These are phyloP conservation scores for Haliclona indistincta DNA, from an alignment of 37 sponge, comb jelly and placozoan species.

Conservation along the genomic window DNA sequence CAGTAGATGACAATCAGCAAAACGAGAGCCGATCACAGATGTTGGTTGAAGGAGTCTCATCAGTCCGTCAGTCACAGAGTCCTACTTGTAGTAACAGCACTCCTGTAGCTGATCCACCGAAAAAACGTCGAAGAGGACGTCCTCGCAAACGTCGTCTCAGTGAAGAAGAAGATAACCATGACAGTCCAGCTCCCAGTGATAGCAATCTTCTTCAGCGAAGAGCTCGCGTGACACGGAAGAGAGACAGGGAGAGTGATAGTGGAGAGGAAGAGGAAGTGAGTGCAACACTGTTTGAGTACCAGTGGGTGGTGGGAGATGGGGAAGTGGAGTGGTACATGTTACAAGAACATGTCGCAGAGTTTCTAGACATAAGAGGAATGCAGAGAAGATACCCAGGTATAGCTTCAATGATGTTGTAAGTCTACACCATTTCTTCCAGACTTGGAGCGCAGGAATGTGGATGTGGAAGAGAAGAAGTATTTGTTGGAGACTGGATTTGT, in stretches of 20 bases:
- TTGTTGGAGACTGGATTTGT: conserved; percentile 67
- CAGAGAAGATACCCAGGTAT: conserved; percentile 83
- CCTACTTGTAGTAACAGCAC: no score
- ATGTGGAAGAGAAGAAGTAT: conserved; percentile 74
- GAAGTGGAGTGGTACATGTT: conserved; percentile 81
- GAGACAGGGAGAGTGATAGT: conserved; percentile 13
- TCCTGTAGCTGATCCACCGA: no score
- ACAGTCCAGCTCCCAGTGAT: no score
- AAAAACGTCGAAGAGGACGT: no score
- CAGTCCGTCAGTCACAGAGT: no score
- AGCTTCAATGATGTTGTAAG: neutral
- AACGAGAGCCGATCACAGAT: no score
- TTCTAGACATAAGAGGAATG: conserved; percentile 80
- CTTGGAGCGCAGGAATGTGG: conserved; percentile 50
- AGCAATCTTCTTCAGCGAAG: no score
- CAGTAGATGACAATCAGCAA: no score
- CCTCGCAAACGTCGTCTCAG: no score
- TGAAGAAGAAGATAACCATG: no score
- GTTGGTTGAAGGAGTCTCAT: no score
- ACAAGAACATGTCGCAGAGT: conserved; percentile 93
- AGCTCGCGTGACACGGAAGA: no score
- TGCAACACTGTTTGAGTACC: conserved; percentile 81
- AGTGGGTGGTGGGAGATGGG: conserved; percentile 76
- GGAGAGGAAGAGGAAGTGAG: neutral
- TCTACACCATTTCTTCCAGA: conserved; percentile 27